Evolutionary conservation across 2,113 vertebrate genomes (phyloP), one percentile per base, ranked within the genome.

Genomic region (Delphinapterus leucas): DNA sequence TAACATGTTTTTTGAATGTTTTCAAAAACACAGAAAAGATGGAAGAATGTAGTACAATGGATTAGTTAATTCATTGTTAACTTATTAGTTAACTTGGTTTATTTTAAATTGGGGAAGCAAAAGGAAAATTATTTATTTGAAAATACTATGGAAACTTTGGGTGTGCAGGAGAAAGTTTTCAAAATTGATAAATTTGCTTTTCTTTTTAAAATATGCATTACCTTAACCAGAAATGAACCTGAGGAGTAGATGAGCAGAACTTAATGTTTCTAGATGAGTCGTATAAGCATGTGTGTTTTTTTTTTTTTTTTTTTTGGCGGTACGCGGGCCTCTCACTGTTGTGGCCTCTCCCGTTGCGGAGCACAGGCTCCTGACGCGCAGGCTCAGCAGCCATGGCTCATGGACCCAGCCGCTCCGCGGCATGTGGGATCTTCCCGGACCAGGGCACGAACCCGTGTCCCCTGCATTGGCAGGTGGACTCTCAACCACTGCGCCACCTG

Each of bases 201-300:
- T 41, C 2, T 91, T 38, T 86, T 26, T 38, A 70, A 41, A 53
- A 47, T 1, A 67, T 80, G 23, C 31, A n/a, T 79, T 77, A 17
- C 5, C 41, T 92, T 88, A 47, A 76, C 26, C 25, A 94, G 13
- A 60, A 77, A 41, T 89, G 55, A 76, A 79, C 31, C 38, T 71
- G 65, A 49, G 65, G 25, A 70, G 8, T 49, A 82, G 70, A 83
- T 28, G 14, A 94, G 11, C 53, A 73, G 38, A 47, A 79, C 3
- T 93, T 96, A 90, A n/a, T 88, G 38, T 84, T 96, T 97, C 47
- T 91, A 76, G 49, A 93, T 65, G 70, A 77, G 31, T 93, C 60
- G 21, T 86, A 44, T 47, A 76, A 81, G 65, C 38, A 63, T 81
- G 13, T 77, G 25, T 77, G 9, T 41, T 86, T 47, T 84, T 38